These are phyloP conservation scores for Pristis pectinata DNA, from an alignment of 2,797 vertebrate genomes.

Conservation along the genomic window DNA sequence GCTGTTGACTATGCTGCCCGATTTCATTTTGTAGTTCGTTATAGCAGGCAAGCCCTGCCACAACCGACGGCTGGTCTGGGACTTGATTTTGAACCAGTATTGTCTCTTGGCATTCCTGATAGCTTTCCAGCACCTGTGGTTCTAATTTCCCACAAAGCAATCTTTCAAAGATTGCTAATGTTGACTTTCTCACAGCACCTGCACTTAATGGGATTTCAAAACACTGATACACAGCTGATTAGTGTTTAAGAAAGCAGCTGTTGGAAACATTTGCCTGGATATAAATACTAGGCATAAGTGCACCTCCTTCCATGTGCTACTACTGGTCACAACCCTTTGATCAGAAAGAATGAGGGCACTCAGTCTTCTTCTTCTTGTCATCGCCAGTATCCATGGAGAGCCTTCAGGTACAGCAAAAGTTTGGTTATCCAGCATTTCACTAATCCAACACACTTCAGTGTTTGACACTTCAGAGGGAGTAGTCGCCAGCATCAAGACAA, in stretches of 20 bases:
- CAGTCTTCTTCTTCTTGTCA: background rate
- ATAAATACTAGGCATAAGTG: background rate
- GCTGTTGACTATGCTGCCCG: too few relatives aligned
- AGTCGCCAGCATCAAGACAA: too few relatives aligned
- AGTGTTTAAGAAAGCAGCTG: background rate
- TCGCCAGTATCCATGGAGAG: background rate
- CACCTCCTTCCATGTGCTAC: background rate
- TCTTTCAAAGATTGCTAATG: background rate
- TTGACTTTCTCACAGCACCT: constrained; percentile 19
- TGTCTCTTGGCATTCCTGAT: too few relatives aligned
- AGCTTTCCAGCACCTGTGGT: background rate
- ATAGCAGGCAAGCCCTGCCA: too few relatives aligned
- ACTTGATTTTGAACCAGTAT: too few relatives aligned
- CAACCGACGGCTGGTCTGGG: too few relatives aligned
- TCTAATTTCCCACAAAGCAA: background rate
- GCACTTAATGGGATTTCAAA: background rate
- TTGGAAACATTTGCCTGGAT: background rate
- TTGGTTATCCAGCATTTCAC: too few relatives aligned
- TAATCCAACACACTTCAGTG: too few relatives aligned
- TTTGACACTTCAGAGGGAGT: too few relatives aligned
- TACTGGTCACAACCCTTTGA: background rate
- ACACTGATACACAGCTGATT: background rate
- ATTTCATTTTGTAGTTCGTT: too few relatives aligned
- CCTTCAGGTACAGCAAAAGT: background rate
- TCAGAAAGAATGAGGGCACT: background rate